Percentiles rank a stretch among this genome's conserved stretches.
Conservation (phyloP, 2,888 invertebrate genomes). For the Amblyteles armatorius region DNA sequence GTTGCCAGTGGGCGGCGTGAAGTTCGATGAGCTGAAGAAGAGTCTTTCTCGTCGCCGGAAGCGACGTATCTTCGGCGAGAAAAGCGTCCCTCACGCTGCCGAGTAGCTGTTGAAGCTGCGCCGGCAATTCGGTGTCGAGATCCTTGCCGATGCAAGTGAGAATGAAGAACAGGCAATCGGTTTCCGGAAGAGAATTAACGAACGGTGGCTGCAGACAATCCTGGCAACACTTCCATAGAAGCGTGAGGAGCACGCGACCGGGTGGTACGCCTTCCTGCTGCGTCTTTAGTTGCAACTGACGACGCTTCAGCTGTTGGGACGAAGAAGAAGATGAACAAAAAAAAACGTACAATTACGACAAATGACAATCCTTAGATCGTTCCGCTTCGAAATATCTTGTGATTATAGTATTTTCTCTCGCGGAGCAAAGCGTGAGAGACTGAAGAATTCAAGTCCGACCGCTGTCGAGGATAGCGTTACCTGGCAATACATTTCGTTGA, state of each 20-base stretch:
- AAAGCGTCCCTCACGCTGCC: slow-evolving; percentile 94
- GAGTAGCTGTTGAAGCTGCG: slow-evolving; percentile 92
- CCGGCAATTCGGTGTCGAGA: slow-evolving; percentile 92
- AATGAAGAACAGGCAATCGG: slow-evolving; percentile 95
- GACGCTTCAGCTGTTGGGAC: slow-evolving; percentile 88
- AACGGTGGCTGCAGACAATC: slow-evolving; percentile 93
- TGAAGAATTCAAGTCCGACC: background rate
- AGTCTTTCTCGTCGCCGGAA: slow-evolving; percentile 92
- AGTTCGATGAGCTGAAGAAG: slow-evolving; percentile 95
- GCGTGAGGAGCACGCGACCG: slow-evolving; percentile 91
- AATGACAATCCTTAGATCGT: background rate
- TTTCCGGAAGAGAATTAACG: slow-evolving; percentile 92
- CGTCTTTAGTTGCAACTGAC: slow-evolving; percentile 86
- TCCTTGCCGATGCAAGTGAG: slow-evolving; percentile 95
- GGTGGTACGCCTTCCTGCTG: slow-evolving; percentile 88
- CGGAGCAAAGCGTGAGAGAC: background rate
- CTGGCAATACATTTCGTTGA: slow-evolving; percentile 95
- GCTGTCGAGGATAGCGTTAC: slow-evolving; percentile 74
- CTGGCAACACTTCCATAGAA: slow-evolving; percentile 95
- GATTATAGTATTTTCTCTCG: background rate
- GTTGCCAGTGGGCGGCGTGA: slow-evolving; percentile 95
- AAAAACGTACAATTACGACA: background rate
- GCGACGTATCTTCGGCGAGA: slow-evolving; percentile 90
- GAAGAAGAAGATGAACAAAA: slow-evolving; percentile 22
- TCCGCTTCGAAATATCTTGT: background rate